Conservation (phyloP, 2,797 vertebrate species). For the Menidia menidia region DNA sequence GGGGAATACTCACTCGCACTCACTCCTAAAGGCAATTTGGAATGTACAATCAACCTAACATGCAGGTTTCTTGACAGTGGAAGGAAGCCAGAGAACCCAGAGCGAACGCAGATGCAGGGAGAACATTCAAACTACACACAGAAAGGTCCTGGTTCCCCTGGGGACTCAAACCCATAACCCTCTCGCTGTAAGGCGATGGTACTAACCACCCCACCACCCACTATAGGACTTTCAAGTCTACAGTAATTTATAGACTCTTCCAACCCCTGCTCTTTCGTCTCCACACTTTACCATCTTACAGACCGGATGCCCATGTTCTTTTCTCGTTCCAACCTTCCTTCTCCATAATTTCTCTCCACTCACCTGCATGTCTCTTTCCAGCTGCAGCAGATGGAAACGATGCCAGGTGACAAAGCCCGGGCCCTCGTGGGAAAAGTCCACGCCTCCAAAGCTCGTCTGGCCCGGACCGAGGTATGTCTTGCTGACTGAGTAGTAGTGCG, state of each 20-base stretch:
- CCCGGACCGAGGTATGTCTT: slow-evolving; percentile 92
- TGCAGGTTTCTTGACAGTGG: too few species aligned
- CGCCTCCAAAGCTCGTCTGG: slow-evolving; percentile 89
- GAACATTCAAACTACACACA: too few species aligned
- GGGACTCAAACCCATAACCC: too few species aligned
- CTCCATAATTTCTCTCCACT: neutral
- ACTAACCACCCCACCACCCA: too few species aligned
- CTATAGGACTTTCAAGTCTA: neutral
- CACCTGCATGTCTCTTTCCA: slow-evolving; percentile 97
- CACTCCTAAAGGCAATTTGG: too few species aligned
- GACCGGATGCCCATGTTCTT: neutral
- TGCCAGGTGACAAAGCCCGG: slow-evolving; percentile 98
- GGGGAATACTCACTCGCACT: too few species aligned
- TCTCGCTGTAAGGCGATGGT: too few species aligned
- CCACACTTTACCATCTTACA: slow-evolving; percentile 3
- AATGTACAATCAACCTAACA: too few species aligned
- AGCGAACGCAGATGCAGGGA: too few species aligned
- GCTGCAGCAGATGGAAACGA: slow-evolving; percentile 91
- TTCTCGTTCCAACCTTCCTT: neutral
- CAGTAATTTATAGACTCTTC: neutral
- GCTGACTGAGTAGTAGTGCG: slow-evolving; percentile 94
- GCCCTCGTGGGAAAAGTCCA: slow-evolving; percentile 98
- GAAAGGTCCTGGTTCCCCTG: too few species aligned
- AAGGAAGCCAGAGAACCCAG: too few species aligned
- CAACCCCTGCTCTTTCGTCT: slow-evolving; percentile 3